Base-by-base conservation (phyloP, 2,888 invertebrate genomes). In the Allolobophora icterica region DNA sequence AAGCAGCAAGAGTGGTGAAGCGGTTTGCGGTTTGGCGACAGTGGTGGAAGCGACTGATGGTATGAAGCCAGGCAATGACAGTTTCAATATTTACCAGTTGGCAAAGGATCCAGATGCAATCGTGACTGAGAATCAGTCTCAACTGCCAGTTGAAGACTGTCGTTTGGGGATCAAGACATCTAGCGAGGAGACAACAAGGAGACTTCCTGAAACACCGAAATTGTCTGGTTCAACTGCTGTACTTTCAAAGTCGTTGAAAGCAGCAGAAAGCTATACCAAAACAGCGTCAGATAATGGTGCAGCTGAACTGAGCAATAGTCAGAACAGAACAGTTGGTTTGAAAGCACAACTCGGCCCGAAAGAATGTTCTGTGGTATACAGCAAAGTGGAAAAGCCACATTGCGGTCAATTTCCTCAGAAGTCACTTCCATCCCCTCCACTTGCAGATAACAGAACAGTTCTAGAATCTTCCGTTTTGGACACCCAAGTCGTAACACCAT, bases 121-220 rank as follows among this genome's bases (percentile, higher is more conserved):
- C 6, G 21, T 83, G 30, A 33, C 30, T 24, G 21, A 33, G 17
- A 45, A 13, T 45, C 45, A 52, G 52, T 52, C 71, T 11, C 30
- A n/a, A 71, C 71, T 71, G 71, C 71, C 71, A n/a, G n/a, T n/a
- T 71, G 71, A n/a, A 71, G n/a, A 71, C n/a, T n/a, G 71, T n/a
- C 13, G 8, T 71, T 71, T 11, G 8, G 71, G 13, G 6, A 71
- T 71, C 71, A 71, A 71, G n/a, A 13, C n/a, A n/a, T 71, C 71
- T n/a, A 13, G n/a, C n/a, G 17, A n/a, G n/a, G n/a, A 71, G n/a
- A 71, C 13, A n/a, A 71, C n/a, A 13, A 71, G 71, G 30, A n/a
- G n/a, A n/a, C 71, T 11, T 71, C 30, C 87, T 38, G 34, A 24
- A 87, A 4, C 5, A 34, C 87, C 87, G 15, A 38, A 24, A 24